Evolutionary conservation across 1,140 invertebrate genomes (phyloP).

Genomic region (Sitophilus oryzae): DNA sequence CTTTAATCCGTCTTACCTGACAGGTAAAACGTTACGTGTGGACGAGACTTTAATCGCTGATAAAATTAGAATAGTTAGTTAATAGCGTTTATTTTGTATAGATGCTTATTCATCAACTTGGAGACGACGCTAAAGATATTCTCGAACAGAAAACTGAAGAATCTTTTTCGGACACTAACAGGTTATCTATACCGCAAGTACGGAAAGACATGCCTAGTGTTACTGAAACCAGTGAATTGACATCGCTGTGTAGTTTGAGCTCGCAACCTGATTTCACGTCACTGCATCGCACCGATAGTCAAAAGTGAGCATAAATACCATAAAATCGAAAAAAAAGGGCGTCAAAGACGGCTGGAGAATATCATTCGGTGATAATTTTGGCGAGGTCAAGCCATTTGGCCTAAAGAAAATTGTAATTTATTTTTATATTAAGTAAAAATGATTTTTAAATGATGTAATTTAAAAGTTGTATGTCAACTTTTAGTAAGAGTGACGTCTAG

Average conservation of each 20-base stretch:
- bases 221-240: conserved; percentile 54
- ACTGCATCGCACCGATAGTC: conserved; percentile 48
- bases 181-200: conserved; percentile 39
- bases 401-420: too few relatives aligned
- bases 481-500: too few relatives aligned
- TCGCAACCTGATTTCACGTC: conserved; percentile 49
- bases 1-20: too few relatives aligned
- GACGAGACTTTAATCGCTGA: too few relatives aligned
- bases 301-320: conserved; percentile 38
- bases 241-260: conserved; percentile 53
- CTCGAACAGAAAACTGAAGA: conserved; percentile 37
- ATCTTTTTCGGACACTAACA: conserved; percentile 38
- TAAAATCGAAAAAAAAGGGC: not conserved
- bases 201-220: conserved; percentile 39
- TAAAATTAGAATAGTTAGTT: too few relatives aligned
- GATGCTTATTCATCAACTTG: conserved; percentile 54
- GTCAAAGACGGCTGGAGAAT: too few relatives aligned
- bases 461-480: too few relatives aligned
- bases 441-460: too few relatives aligned
- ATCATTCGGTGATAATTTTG: too few relatives aligned
- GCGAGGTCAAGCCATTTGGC: too few relatives aligned
- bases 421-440: too few relatives aligned
- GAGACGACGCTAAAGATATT: conserved; percentile 47
- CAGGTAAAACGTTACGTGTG: too few relatives aligned
- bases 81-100: conserved; percentile 36